A percentile compares a stretch with the other conserved stretches of the same genome.
phyloP scores from a whole-genome alignment of 2,797 vertebrate genomes.

The Heliangelus exortis region DNA sequence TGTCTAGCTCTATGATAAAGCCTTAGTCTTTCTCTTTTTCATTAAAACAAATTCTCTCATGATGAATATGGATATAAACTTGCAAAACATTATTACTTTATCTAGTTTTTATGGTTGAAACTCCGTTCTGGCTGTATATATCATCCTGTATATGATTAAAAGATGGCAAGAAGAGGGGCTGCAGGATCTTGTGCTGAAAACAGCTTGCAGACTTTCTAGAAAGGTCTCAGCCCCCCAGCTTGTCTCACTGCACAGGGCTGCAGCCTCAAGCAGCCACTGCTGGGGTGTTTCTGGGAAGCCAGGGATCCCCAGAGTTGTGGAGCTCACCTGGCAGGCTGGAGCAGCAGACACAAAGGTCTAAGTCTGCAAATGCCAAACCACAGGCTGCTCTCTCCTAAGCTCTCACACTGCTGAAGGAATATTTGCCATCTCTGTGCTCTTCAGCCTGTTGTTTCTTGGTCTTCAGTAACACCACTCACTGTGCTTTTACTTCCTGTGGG shows the following conservation, averaged over 20 bases:
- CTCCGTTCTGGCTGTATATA: background rate
- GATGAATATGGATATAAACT: slow-evolving; percentile 17
- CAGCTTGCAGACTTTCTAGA: background rate
- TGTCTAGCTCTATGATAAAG: background rate
- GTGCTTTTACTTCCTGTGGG: background rate
- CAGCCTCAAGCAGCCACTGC: background rate
- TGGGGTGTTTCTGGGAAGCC: background rate
- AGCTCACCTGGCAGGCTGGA: background rate
- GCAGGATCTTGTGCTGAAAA: background rate
- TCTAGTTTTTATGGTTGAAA: background rate
- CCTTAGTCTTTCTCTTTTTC: background rate
- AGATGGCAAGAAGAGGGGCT: background rate
- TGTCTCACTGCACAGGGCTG: rapidly evolving
- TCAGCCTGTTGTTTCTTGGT: background rate
- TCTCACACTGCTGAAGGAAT: background rate
- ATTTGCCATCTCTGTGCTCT: rapidly evolving
- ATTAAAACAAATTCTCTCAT: slow-evolving; percentile 3
- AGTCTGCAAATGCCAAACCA: background rate
- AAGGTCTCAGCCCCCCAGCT: background rate
- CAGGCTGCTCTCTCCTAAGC: background rate
- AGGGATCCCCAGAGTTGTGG: background rate
- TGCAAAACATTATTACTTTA: slow-evolving; percentile 10
- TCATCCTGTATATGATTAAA: background rate
- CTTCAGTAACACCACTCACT: rapidly evolving
- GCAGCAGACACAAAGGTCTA: background rate